Evolutionary conservation across 2,888 invertebrate species (phyloP), one percentile per base, ranked within the genome.

Genomic region (Synergus japonicus): DNA sequence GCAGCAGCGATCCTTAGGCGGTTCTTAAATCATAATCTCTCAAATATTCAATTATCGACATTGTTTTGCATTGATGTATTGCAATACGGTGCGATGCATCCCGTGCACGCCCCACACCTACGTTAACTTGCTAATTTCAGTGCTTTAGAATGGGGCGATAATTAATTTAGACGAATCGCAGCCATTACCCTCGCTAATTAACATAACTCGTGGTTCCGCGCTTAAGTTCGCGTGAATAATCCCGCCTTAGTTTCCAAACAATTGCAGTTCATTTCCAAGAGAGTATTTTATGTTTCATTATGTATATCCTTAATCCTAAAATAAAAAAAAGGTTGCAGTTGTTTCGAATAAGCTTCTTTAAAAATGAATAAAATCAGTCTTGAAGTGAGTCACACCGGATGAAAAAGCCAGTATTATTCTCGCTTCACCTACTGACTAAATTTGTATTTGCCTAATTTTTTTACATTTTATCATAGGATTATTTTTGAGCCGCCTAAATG

Each of bases 41-140:
- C 83, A 84, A 87, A 88, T 88, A 88, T 88, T 88, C 88, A 88
- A 88, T 88, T 88, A 86, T 84, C 79, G 83, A 85, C 85, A 88
- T 88, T 88, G 85, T 87, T 88, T 86, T 83, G 80, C 76, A 78
- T 83, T 88, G 87, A 88, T 88, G 84, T 85, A 88, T 88, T 82
- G 86, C 84, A 82, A 84, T 83, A 86, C 86, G 86, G 85, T 83
- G 86, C 85, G 83, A 83, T 79, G 79, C 69, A 78, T 22, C 69
- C 60, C 58, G 67, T 67, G 67, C 67, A 63, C 76, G 76, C 78
- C 66, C 58, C 49, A 46, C 80, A 67, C 76, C 66, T 67, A 76
- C 76, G 67, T 76, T 67, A 41, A 49, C 54, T 80, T 80, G 81
- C 83, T 87, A 86, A 88, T 88, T 88, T 88, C 88, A 87, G 84